phyloP scores from a whole-genome alignment of 1,140 invertebrate species.

The Rhyacophila brunnea region DNA sequence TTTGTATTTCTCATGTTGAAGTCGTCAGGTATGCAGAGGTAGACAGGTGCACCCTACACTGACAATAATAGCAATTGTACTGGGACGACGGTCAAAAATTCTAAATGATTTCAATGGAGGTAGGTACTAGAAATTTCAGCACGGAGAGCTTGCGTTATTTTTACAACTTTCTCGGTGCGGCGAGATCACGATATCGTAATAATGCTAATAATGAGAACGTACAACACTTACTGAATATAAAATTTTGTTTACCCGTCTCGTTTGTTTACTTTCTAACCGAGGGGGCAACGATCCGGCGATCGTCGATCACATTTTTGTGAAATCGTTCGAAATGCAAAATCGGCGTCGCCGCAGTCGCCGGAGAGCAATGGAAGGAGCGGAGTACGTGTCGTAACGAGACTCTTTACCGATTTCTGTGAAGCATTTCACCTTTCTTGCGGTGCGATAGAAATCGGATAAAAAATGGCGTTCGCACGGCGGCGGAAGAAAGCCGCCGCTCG shows the following conservation, averaged over 20 bases:
- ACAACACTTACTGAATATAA: too few species aligned
- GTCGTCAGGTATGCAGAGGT: constrained; percentile 1
- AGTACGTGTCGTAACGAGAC: constrained; percentile 12
- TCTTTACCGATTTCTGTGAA: constrained; percentile 5
- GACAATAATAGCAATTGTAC: too few species aligned
- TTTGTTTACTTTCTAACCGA: constrained; percentile 22
- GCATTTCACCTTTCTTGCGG: constrained; percentile 33
- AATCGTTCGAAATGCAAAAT: constrained; percentile 24
- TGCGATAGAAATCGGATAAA: constrained; percentile 1
- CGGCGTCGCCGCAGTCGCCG: constrained; percentile 2
- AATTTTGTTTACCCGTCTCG: not conserved
- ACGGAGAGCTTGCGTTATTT: not conserved
- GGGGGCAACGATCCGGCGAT: constrained; percentile 27
- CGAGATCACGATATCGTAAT: not conserved
- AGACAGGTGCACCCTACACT: not conserved
- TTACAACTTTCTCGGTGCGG: not conserved
- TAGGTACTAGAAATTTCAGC: not conserved
- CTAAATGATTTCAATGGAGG: too few species aligned
- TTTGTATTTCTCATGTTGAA: not conserved
- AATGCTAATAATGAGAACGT: too few species aligned
- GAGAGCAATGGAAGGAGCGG: not conserved
- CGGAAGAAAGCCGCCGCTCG: constrained; percentile 1
- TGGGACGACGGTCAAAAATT: too few species aligned
- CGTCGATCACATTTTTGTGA: constrained; percentile 13
- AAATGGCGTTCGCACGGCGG: not conserved